A percentile compares a stretch with the other conserved stretches of the same genome.
phyloP scores from a whole-genome alignment of 2,113 vertebrate genomes.

The Erpornis zantholeuca region DNA sequence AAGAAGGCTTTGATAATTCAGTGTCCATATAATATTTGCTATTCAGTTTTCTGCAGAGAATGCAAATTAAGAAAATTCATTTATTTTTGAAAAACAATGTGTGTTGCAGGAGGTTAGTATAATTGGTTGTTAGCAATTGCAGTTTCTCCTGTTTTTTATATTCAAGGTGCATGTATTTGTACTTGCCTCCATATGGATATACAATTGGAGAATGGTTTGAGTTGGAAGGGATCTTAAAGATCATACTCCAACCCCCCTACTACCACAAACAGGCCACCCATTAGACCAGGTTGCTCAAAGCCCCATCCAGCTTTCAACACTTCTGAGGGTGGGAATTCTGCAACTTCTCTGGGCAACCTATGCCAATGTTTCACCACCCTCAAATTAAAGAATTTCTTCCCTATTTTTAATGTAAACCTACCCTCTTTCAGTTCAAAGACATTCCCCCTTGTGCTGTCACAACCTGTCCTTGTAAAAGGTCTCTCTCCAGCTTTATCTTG shows the following conservation, averaged over 20 bases:
- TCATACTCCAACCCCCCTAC: neutral
- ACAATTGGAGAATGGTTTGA: neutral
- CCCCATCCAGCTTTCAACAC: neutral
- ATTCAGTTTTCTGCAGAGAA: neutral
- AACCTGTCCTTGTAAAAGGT: neutral
- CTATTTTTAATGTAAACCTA: neutral
- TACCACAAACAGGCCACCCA: neutral
- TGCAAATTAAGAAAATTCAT: neutral
- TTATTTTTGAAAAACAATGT: neutral
- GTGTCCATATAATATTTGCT: neutral
- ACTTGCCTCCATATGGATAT: neutral
- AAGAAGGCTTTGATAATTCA: neutral
- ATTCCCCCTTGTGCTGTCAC: neutral
- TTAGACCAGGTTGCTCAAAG: neutral
- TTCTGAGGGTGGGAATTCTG: accelerated
- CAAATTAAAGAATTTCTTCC: neutral
- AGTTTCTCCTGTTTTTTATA: neutral
- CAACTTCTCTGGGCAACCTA: neutral
- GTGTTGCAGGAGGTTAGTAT: neutral
- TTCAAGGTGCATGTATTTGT: neutral
- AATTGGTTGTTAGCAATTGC: neutral
- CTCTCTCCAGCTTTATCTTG: neutral
- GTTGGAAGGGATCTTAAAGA: neutral
- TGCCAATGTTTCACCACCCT: neutral
- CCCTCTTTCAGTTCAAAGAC: neutral